phyloP scores from a whole-genome alignment of 1,140 invertebrate species.

The Drosophila prosaltans region DNA sequence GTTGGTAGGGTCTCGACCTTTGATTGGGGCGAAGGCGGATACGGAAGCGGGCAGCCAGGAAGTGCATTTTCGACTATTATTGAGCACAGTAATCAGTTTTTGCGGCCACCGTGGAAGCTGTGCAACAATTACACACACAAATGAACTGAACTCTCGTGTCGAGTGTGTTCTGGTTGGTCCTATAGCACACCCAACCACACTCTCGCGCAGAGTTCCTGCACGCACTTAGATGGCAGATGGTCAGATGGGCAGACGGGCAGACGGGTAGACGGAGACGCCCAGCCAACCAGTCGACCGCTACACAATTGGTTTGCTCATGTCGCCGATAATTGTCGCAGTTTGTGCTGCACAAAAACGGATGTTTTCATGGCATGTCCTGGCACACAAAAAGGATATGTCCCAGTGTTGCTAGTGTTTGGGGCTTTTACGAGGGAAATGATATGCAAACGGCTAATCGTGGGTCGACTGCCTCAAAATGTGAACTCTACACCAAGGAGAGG shows the following conservation, averaged over 20 bases:
- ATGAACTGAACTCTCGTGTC: conserved; percentile 20
- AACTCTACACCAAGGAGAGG: background rate
- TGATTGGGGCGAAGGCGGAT: background rate
- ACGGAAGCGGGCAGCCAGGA: conserved; percentile 1
- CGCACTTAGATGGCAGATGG: conserved; percentile 15
- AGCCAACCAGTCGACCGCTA: too few relatives aligned
- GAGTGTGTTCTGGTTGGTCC: conserved; percentile 20
- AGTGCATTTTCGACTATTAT: conserved; percentile 38
- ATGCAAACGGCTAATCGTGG: background rate
- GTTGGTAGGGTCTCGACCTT: background rate
- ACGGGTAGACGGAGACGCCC: background rate
- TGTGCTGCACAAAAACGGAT: conserved; percentile 69
- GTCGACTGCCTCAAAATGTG: background rate
- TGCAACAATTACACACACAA: conserved; percentile 64
- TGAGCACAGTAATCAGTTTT: conserved; percentile 66
- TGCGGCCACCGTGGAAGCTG: conserved; percentile 35
- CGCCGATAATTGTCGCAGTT: conserved; percentile 71
- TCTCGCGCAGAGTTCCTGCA: conserved; percentile 1
- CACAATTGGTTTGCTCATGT: conserved; percentile 79
- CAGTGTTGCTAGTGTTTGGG: too few relatives aligned
- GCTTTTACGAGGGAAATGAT: background rate
- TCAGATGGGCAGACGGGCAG: conserved; percentile 1
- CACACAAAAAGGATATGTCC: conserved; percentile 1
- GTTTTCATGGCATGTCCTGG: conserved; percentile 33
- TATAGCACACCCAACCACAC: conserved; percentile 20